Evolutionary conservation across 2,113 vertebrate genomes (phyloP), one percentile per base, ranked within the genome.

Genomic region (Semnopithecus entellus): DNA sequence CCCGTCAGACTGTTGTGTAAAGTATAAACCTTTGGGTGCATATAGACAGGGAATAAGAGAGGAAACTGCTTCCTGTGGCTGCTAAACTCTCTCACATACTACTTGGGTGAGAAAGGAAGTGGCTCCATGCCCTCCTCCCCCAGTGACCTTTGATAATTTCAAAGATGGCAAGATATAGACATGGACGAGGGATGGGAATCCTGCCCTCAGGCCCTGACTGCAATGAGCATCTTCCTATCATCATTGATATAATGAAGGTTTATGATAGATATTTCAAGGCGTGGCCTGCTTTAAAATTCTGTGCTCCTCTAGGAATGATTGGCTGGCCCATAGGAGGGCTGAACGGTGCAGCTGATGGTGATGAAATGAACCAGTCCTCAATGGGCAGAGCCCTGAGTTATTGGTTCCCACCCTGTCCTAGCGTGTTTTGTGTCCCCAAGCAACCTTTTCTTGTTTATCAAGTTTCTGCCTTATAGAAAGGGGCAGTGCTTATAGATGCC

Each of bases 211-310:
- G 55, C 45, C 35, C 18, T 11, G 40, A 32, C 61, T 78, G 48
- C n/a, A 17, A 1, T 23, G 10, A 73, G 38, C 25, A 27, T n/a
- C 57, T 8, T 61, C 3, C 35, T 88, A 50, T 80, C 73, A 32
- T 83, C n/a, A 20, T 22, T 76, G 52, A 0, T 52, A 20, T 10
- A 30, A 3, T 14, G 43, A 43, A 80, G 43, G 48, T 30, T 32
- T 20, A 25, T 30, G 27, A 14, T 25, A 8, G 23, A 2, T 8
- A 6, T 5, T 66, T 30, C 30, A 16, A 35, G n/a, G 1, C 2
- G 5, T 16, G 6, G 32, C 7, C 50, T 23, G 14, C 43, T 70
- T 38, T n/a, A 25, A 9, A 48, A n/a, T n/a, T 38, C 40, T 12
- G 4, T 6, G 40, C 32, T 72, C 3, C 61, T n/a, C 23, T 43